Evolutionary conservation across 2,888 invertebrate species (phyloP).

Genomic region (Microplitis manilae): DNA sequence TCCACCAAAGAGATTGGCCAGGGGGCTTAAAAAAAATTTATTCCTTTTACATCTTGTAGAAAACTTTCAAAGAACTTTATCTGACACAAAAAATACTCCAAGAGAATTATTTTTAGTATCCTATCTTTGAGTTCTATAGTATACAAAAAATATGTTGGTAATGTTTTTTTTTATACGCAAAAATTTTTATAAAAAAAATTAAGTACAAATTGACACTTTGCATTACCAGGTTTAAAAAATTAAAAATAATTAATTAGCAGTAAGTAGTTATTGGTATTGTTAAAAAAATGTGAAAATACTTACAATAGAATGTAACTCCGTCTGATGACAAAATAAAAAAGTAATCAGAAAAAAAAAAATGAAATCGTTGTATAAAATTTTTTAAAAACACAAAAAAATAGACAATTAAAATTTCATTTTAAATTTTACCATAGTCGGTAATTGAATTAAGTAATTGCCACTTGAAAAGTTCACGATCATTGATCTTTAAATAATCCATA

Average conservation of each 20-base stretch:
- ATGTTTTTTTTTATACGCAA: too few relatives aligned
- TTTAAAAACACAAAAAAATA: background rate
- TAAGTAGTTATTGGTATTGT: too few relatives aligned
- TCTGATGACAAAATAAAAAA: background rate
- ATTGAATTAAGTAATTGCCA: conserved; percentile 20
- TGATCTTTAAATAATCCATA: background rate
- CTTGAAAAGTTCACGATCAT: conserved; percentile 7
- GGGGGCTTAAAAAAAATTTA: conserved; percentile 4
- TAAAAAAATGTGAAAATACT: background rate
- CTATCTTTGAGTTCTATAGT: too few relatives aligned
- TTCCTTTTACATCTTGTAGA: conserved; percentile 43
- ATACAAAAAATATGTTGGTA: too few relatives aligned
- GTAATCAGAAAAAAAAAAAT: background rate
- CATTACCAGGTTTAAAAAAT: too few relatives aligned
- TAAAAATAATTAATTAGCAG: too few relatives aligned
- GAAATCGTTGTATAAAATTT: background rate
- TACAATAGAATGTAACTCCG: background rate
- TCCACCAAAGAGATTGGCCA: conserved; percentile 6
- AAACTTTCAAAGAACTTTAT: conserved; percentile 49
- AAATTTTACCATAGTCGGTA: conserved; percentile 59
- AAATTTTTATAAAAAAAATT: too few relatives aligned
- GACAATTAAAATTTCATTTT: conserved; percentile 55
- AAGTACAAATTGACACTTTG: too few relatives aligned
- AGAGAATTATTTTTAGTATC: background rate
- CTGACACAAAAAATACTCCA: conserved; percentile 1